Evolutionary conservation across 2,888 invertebrate species (phyloP), one percentile per base, ranked within the genome.

Genomic region (Aphodius sticticus): DNA sequence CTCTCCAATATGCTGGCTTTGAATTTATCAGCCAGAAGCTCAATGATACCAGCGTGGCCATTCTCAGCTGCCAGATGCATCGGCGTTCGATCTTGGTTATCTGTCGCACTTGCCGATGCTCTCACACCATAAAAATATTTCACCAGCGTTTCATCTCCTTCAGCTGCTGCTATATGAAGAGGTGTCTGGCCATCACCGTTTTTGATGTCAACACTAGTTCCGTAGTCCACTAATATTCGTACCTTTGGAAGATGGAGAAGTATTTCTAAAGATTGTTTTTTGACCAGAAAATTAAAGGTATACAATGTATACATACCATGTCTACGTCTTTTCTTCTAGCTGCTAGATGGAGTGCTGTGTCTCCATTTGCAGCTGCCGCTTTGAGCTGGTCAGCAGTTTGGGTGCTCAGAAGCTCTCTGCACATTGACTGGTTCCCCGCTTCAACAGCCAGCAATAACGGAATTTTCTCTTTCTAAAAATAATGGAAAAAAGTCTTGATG

Each of bases 1-100:
- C 99, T 92, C 89, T 98, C 97, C 87, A 97, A 95, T 85, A 99
- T 97, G 83, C 98, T 98, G 2, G 99, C 98, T 89, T 97, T 97
- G 90, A 98, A 99, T 90, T 99, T 99, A 88, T 99, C 99, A 0
- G 98, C 97, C 77, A 99, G 90, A 6, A 98, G 92, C 89, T 99
- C 99, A 81, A 99, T 99, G 86, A 99, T 95, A 78, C 94, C 93
- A 1, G 99, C 99, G 88, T 99, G 97, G 0, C 99, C 99, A 86
- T 97, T 95, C 90, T 99, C 99, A 0, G 99, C 99, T 14, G 99
- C 99, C 86, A 99, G 91, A 89, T 99, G 99, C 93, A 99, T 96
- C 0, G 99, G 98, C 1, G 98, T 98, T 75, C 99, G 94, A 90
- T 99, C 99, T 92, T 97, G 97, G 89, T 97, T 96, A 90, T 99